A percentile compares a stretch with the other conserved stretches of the same genome.
Conservation (phyloP, 2,113 vertebrate genomes). For the Arothron firmamentum region DNA sequence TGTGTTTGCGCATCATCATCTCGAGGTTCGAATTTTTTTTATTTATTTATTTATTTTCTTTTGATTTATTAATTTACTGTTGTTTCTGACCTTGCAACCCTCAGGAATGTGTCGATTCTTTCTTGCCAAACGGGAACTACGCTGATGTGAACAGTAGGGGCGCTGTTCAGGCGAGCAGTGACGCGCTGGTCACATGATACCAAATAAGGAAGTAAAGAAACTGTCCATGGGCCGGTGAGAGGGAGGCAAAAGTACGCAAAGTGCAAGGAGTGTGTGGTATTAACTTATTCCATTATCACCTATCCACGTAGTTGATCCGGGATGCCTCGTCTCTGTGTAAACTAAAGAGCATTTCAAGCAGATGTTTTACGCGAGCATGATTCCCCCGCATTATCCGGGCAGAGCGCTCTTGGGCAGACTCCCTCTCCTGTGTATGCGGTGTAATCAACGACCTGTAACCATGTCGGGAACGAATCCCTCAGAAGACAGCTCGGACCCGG, state of each 20-base stretch:
- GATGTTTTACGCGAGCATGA: slow-evolving; percentile 28
- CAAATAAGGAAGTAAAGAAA: slow-evolving; percentile 37
- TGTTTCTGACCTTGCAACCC: neutral
- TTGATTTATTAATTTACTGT: neutral
- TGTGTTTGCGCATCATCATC: slow-evolving; percentile 3
- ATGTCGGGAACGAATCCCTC: slow-evolving; percentile 38
- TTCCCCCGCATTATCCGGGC: neutral
- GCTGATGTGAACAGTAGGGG: slow-evolving; percentile 40
- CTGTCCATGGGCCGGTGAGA: neutral
- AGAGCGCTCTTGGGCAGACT: slow-evolving; percentile 17
- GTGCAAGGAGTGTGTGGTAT: neutral
- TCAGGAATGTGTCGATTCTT: neutral
- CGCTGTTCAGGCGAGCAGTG: slow-evolving; percentile 29
- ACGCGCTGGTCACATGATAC: slow-evolving; percentile 40
- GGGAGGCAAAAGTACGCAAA: neutral
- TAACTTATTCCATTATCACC: neutral
- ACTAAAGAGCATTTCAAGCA: neutral
- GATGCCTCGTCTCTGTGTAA: neutral
- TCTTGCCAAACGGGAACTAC: too few relatives aligned
- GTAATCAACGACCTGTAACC: slow-evolving; percentile 12
- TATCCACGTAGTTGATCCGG: too few relatives aligned
- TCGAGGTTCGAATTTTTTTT: neutral
- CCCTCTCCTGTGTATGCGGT: slow-evolving; percentile 2
- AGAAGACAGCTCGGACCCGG: slow-evolving; percentile 3
- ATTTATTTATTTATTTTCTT: neutral